Evolutionary conservation across 2,797 vertebrate genomes (phyloP).

Genomic region (Chaetodon trifasciatus): DNA sequence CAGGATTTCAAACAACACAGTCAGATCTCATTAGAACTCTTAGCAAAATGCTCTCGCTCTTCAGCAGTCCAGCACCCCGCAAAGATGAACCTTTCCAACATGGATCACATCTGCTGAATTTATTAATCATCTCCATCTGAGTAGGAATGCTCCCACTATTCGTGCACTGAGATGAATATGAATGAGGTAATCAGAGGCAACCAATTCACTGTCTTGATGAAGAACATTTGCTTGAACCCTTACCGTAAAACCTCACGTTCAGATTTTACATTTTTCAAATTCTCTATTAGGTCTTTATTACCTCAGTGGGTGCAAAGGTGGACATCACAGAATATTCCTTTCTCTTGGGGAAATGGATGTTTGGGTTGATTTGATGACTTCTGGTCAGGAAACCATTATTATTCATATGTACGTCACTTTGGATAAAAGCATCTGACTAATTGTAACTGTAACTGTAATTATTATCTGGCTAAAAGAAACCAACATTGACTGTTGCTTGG

Average conservation of each 20-base stretch:
- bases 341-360: not conserved
- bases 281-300: not conserved
- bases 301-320: not conserved
- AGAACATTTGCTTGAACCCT: constrained; percentile 31
- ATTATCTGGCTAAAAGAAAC: not conserved
- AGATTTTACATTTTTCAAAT: not conserved
- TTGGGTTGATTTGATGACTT: not conserved
- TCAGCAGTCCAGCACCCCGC: not conserved
- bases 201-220: constrained; percentile 19
- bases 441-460: too few species aligned
- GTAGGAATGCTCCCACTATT: constrained; percentile 22
- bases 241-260: constrained; percentile 18
- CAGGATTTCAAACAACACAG: constrained; percentile 11
- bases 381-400: too few species aligned
- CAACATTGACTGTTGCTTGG: not conserved
- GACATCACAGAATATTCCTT: not conserved
- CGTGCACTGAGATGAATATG: constrained; percentile 38
- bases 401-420: too few species aligned
- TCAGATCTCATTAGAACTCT: constrained; percentile 17
- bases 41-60: constrained; percentile 7
- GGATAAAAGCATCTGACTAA: too few species aligned
- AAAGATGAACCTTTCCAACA: constrained; percentile 24
- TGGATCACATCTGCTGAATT: constrained; percentile 46
- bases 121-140: constrained; percentile 35
- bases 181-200: constrained; percentile 29